These are phyloP conservation scores for Antheraea pernyi DNA, from an alignment of 1,140 invertebrate genomes.

Conservation along the genomic window DNA sequence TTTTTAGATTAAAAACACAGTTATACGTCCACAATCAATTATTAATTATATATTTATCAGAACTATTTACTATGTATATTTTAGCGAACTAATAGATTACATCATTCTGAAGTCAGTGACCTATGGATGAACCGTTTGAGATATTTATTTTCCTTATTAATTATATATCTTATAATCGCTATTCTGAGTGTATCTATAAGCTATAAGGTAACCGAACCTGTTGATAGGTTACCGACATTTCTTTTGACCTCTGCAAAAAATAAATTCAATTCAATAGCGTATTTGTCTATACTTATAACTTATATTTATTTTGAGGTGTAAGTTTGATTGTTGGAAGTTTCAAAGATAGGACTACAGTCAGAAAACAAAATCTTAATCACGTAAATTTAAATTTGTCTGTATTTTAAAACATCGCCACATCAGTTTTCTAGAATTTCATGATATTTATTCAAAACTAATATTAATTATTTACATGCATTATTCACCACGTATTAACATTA, in stretches of 20 bases:
- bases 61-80: background rate
- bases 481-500: too few species aligned
- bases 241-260: background rate
- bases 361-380: too few species aligned
- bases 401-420: too few species aligned
- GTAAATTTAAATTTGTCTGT: too few species aligned
- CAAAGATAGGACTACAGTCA: too few species aligned
- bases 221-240: slow-evolving; percentile 1
- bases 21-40: background rate
- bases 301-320: background rate
- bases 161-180: background rate
- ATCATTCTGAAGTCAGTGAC: background rate
- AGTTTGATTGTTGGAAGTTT: background rate
- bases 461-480: too few species aligned
- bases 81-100: background rate
- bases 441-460: too few species aligned
- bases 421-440: too few species aligned
- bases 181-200: background rate
- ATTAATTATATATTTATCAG: background rate
- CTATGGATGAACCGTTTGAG: background rate
- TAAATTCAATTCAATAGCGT: background rate
- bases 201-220: background rate
- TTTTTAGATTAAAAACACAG: background rate
- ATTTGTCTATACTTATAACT: too few species aligned
- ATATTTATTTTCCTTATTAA: background rate